Evolutionary conservation across 2,797 vertebrate species (phyloP).

Genomic region (Galagoides demidoff): DNA sequence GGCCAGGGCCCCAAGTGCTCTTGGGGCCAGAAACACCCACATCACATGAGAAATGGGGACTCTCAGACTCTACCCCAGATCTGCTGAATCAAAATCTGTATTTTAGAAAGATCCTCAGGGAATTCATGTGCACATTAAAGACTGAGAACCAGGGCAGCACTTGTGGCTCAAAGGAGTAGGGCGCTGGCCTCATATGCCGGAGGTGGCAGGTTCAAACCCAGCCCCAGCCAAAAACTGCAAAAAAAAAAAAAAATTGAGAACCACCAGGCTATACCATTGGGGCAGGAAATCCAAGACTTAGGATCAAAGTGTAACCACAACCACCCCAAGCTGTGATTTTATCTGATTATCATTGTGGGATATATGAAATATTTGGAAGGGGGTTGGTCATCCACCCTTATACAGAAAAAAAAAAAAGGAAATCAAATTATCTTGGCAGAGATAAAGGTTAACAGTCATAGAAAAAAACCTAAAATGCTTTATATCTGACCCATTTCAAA

Average conservation of each 20-base stretch:
- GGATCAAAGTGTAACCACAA: neutral
- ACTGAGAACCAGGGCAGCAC: neutral
- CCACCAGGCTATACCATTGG: neutral
- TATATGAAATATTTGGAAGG: neutral
- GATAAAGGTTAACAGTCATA: neutral
- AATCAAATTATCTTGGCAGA: neutral
- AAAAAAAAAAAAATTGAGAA: neutral
- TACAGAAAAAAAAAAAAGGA: constrained; percentile 1
- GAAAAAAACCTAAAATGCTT: neutral
- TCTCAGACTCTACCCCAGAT: neutral
- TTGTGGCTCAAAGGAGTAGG: too few relatives aligned
- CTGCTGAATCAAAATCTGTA: neutral
- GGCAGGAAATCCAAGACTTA: neutral
- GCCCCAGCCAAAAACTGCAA: too few relatives aligned
- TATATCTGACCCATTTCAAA: neutral
- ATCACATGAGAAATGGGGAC: neutral
- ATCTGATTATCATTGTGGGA: neutral
- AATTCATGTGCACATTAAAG: neutral
- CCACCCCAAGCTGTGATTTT: neutral
- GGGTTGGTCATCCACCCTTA: neutral
- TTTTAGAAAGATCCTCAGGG: neutral
- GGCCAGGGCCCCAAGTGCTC: neutral
- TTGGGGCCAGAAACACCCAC: neutral
- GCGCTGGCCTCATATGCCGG: too few relatives aligned
- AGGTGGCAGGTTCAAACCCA: too few relatives aligned